Conservation (phyloP, 2,888 invertebrate genomes). For the Drosophila multiciliata region DNA sequence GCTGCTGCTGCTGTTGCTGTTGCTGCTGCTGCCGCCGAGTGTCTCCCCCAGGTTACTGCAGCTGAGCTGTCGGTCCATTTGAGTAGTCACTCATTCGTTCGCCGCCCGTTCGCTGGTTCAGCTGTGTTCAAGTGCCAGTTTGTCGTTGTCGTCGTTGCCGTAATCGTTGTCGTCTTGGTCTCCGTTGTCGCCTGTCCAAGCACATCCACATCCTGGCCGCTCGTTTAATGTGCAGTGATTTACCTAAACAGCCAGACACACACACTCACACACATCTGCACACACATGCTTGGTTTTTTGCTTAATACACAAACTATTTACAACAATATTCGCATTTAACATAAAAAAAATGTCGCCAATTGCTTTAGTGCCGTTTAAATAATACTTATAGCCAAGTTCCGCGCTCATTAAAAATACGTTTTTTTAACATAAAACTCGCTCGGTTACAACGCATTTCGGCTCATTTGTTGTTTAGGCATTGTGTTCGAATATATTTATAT, state of each 20-base stretch:
- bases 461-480: slow-evolving; percentile 37
- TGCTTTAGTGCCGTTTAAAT: slow-evolving; percentile 46
- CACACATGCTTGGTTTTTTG: slow-evolving; percentile 5
- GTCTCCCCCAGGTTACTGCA: slow-evolving; percentile 73
- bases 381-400: slow-evolving; percentile 27
- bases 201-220: slow-evolving; percentile 32
- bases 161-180: slow-evolving; percentile 23
- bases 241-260: slow-evolving; percentile 12
- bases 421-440: slow-evolving; percentile 58
- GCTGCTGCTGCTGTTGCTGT: slow-evolving; percentile 26
- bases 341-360: slow-evolving; percentile 40
- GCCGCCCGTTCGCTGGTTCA: slow-evolving; percentile 80
- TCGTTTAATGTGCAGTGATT: slow-evolving; percentile 40
- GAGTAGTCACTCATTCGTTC: slow-evolving; percentile 77
- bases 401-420: slow-evolving; percentile 33
- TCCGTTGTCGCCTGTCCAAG: slow-evolving; percentile 36
- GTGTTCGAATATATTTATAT: background rate
- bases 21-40: slow-evolving; percentile 20
- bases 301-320: slow-evolving; percentile 21
- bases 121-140: slow-evolving; percentile 71
- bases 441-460: slow-evolving; percentile 47
- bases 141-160: slow-evolving; percentile 40
- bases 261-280: slow-evolving; percentile 1
- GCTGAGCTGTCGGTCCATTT: slow-evolving; percentile 73
- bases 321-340: slow-evolving; percentile 28